Base-by-base conservation (phyloP, 2,113 vertebrate genomes). In the Spheniscus mendiculus region DNA sequence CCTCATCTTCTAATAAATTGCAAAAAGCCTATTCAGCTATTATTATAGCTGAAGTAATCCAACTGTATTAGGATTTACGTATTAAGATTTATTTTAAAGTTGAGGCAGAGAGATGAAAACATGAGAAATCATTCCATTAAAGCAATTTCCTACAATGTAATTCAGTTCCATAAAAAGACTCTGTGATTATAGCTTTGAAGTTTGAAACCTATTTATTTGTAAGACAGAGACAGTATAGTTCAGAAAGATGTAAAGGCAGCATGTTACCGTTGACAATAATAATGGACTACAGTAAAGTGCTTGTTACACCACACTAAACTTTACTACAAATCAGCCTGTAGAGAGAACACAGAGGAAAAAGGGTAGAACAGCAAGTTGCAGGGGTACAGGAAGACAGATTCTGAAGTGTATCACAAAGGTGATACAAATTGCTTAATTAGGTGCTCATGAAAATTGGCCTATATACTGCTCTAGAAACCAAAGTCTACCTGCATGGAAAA, bases 61-160 rank as follows among this genome's bases (percentile, higher is more conserved):
- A 93, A 27, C 71, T 45, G 21, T 30, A 82, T 72, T 65, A 63
- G 89, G 76, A 94, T 94, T 94, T 92, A 93, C 2, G 0, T 69
- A 83, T 94, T 90, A 77, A 90, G 72, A 90, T 88, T 87, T 94
- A 96, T 89, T 93, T 96, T 84, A 94, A 89, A 72, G 55, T 83
- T 15, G 7, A 88, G 40, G 72, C 58, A 83, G 58, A 91, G 65
- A 89, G 93, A 96, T 87, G 84, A 95, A 96, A 97, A 96, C 82
- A 87, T 53, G 40, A 93, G 77, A 96, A 96, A 96, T 87, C 82
- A 92, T 87, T 90, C 92, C 80, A 95, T 95, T 94, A 95, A 96
- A 91, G 90, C 79, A 71, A 87, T 95, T 96, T 96, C 84, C 84
- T 95, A 77, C 65, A 89, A 81, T 47, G 84, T 65, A 96, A 95